Base-by-base conservation (phyloP, 1,140 invertebrate species). In the Halesus radiatus region DNA sequence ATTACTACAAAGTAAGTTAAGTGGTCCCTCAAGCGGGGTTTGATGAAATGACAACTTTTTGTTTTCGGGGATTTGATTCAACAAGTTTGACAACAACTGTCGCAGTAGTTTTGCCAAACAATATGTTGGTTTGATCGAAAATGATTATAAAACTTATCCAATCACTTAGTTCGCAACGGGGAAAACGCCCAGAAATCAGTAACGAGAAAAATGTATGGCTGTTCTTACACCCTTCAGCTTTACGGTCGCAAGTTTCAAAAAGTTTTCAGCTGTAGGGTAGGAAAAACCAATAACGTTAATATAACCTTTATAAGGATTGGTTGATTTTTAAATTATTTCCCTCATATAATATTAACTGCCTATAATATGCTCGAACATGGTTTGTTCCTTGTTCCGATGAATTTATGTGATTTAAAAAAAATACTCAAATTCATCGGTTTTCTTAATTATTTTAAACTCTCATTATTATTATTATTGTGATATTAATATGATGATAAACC, bases 81-180 rank as follows among this genome's bases (percentile, higher is more conserved):
- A 70, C 37, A 70, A 70, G 64, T 70, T 50, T 50, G 10, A 6
- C 66, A 26, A 64, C 64, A 68, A 50, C 29, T 70, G 66, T n/a
- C 66, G 66, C 66, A 37, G 23, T 70, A 70, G 32, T 70, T 70
- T 50, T 37, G 7, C 6, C 66, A 70, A 70, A 70, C 16, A 70
- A 70, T 45, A 70, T 20, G 29, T 70, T 18, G 64, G 66, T 50
- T 45, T 32, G 66, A 70, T 45, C n/a, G 37, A 70, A 70, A 4
- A 45, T 37, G 29, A 45, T 45, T 70, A 52, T 52, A 45, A 22
- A 70, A 70, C 32, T 70, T 70, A 18, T 70, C 18, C 32, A 70
- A 70, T 70, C 66, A 50, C 37, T 50, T 50, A 45, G 37, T n/a
- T 50, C 29, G 32, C 10, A 7, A 7, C 66, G 29, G 66, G 15